Evolutionary conservation across 2,797 vertebrate species (phyloP).

Genomic region (Heteromormyrus szaboi): DNA sequence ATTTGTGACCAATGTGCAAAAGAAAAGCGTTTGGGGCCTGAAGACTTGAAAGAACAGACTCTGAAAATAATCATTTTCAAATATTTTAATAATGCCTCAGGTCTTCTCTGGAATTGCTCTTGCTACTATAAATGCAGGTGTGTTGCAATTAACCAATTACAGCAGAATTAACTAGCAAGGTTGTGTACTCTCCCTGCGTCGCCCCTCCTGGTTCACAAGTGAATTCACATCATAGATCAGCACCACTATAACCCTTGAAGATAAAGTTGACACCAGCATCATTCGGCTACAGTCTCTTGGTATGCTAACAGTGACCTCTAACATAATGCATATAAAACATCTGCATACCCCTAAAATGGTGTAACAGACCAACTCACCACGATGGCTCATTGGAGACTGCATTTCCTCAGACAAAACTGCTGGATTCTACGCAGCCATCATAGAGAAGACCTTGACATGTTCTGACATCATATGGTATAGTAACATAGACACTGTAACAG

Average conservation of each 20-base stretch:
- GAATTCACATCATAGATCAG: neutral
- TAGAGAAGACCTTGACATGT: neutral
- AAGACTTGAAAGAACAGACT: neutral
- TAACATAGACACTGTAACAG: neutral
- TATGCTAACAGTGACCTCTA: neutral
- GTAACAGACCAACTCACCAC: neutral
- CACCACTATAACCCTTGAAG: neutral
- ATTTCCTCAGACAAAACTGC: neutral
- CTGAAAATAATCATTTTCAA: neutral
- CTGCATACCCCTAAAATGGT: neutral
- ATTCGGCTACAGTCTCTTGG: neutral
- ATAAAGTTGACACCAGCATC: neutral
- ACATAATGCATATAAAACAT: neutral
- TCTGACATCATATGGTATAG: neutral
- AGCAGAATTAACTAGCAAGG: neutral
- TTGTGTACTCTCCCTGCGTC: neutral
- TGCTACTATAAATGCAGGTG: neutral
- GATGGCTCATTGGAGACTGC: neutral
- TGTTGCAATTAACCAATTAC: neutral
- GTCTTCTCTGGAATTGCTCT: neutral
- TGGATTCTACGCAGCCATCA: neutral
- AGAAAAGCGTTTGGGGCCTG: neutral
- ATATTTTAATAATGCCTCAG: neutral
- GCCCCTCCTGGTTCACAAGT: neutral
- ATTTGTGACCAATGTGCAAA: neutral